These are phyloP conservation scores for Paguma larvata DNA, from an alignment of 2,797 vertebrate genomes.

Conservation along the genomic window DNA sequence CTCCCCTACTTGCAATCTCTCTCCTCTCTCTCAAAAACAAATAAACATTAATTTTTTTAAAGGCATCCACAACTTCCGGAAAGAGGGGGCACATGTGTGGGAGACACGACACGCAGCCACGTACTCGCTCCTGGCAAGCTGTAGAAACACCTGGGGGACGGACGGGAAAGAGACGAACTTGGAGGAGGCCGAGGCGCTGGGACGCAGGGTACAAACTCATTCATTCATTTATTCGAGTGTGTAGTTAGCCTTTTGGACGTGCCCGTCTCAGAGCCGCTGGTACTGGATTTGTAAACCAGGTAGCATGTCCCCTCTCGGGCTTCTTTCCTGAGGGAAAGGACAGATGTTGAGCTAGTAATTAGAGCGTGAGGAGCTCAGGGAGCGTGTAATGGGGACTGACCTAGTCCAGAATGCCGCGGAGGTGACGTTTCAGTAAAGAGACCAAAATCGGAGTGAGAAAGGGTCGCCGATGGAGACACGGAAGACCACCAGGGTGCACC, in stretches of 20 bases:
- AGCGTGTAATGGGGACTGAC: not conserved
- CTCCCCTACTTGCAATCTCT: too few relatives aligned
- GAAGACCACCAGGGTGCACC: accelerated
- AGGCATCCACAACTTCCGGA: not conserved
- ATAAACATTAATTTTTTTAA: too few relatives aligned
- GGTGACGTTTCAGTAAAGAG: slow-evolving; percentile 21
- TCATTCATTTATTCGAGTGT: not conserved
- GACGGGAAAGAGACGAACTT: not conserved
- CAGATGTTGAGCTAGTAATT: not conserved
- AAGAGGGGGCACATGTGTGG: not conserved
- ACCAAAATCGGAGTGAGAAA: not conserved
- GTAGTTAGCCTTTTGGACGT: not conserved
- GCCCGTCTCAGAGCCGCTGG: not conserved
- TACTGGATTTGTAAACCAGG: not conserved
- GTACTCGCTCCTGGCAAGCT: not conserved
- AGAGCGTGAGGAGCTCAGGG: not conserved
- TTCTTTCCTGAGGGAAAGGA: not conserved
- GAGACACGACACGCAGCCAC: not conserved
- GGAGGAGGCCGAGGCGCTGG: not conserved
- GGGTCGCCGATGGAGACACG: not conserved
- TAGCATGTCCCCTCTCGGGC: accelerated
- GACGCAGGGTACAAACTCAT: not conserved
- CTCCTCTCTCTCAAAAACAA: too few relatives aligned
- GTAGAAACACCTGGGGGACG: not conserved
- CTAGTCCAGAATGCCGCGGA: not conserved